These are phyloP conservation scores for Hemibagrus wyckioides DNA, from an alignment of 2,113 vertebrate species.

Conservation along the genomic window DNA sequence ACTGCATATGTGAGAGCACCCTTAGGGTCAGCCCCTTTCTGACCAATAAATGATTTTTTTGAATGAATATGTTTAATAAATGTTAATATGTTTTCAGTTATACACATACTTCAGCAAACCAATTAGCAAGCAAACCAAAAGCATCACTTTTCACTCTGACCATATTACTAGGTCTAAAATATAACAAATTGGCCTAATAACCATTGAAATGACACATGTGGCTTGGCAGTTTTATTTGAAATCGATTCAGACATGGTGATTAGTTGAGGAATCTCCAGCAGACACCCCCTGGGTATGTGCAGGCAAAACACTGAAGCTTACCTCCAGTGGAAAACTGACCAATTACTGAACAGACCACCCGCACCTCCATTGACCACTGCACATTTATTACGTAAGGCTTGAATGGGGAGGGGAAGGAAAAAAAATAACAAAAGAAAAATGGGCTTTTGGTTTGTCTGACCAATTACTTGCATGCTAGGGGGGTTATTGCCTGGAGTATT, in stretches of 20 bases:
- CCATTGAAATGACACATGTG: constrained; percentile 14
- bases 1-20: not conserved
- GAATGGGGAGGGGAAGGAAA: not conserved
- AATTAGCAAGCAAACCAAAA: not conserved
- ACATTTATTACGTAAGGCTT: constrained; percentile 25
- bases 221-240: not conserved
- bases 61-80: too few species aligned
- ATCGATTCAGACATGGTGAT: constrained; percentile 15
- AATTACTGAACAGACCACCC: constrained; percentile 51
- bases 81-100: not conserved
- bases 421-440: constrained; percentile 10
- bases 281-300: not conserved
- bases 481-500: constrained; percentile 29
- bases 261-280: constrained; percentile 11
- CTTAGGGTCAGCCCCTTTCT: not conserved
- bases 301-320: constrained; percentile 19
- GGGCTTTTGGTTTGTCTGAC: constrained; percentile 40
- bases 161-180: not conserved
- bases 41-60: not conserved
- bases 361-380: constrained; percentile 33
- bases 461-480: constrained; percentile 44
- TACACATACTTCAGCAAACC: not conserved
- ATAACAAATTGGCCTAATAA: constrained; percentile 7
- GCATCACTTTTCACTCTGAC: not conserved
- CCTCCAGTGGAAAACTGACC: constrained; percentile 46